phyloP scores from a whole-genome alignment of 1,140 invertebrate species.

The Scaptomyza pallida region DNA sequence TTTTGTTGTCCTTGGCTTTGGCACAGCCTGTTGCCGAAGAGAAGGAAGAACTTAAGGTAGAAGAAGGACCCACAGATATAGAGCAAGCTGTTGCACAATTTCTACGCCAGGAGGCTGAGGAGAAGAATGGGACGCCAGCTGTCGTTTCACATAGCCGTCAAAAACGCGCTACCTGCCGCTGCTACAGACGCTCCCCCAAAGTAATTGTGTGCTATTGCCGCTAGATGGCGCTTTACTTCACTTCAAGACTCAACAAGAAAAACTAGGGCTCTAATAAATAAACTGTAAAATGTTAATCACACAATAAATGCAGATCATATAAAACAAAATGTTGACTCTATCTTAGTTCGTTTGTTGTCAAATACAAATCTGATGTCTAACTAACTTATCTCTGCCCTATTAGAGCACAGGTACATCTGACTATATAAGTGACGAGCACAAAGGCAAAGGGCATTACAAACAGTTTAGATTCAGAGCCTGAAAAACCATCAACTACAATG shows the following conservation, averaged over 20 bases:
- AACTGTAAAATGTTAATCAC: no score
- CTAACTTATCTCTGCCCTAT: no score
- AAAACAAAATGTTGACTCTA: no score
- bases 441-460: background rate
- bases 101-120: background rate
- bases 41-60: background rate
- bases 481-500: slow-evolving; percentile 7
- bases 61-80: background rate
- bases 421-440: slow-evolving; percentile 3
- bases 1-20: background rate
- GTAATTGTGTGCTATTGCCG: no score
- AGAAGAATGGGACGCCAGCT: background rate
- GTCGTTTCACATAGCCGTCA: background rate
- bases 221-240: no score
- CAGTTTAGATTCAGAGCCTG: background rate
- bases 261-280: no score
- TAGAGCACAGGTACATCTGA: background rate
- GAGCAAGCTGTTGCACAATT: slow-evolving; percentile 1
- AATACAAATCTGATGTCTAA: no score
- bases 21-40: background rate
- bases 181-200: no score
- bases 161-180: slow-evolving; percentile 31
- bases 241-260: no score
- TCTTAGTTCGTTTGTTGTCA: no score
- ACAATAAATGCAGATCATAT: no score